Conservation (phyloP, 2,888 invertebrate species). For the Acleris literana region DNA sequence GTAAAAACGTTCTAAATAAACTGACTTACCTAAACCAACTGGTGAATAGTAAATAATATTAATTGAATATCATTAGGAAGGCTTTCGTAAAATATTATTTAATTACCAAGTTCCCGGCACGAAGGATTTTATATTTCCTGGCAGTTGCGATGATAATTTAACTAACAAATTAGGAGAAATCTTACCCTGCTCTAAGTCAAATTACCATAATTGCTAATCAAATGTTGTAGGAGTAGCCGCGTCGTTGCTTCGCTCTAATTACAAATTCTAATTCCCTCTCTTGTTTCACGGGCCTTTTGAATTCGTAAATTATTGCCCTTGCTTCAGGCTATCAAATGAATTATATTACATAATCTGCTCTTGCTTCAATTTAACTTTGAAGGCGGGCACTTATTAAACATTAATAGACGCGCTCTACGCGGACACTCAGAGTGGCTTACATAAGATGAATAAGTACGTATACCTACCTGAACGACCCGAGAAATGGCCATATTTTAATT, state of each 20-base stretch:
- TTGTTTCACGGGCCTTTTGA: slow-evolving; percentile 81
- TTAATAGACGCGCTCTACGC: slow-evolving; percentile 17
- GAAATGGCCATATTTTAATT: slow-evolving; percentile 21
- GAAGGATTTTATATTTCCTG: slow-evolving; percentile 54
- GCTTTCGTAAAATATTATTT: slow-evolving; percentile 24
- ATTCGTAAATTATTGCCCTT: slow-evolving; percentile 78
- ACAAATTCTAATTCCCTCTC: slow-evolving; percentile 82
- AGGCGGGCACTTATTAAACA: slow-evolving; percentile 29
- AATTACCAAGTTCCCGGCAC: slow-evolving; percentile 30
- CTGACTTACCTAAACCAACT: not conserved
- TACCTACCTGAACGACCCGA: not conserved
- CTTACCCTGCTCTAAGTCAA: slow-evolving; percentile 81
- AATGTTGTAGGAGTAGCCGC: slow-evolving; percentile 77
- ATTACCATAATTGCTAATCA: slow-evolving; percentile 84
- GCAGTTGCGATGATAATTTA: slow-evolving; percentile 73
- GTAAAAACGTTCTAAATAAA: not conserved
- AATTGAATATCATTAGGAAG: slow-evolving; percentile 8
- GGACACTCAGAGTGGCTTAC: slow-evolving; percentile 12
- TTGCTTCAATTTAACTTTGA: slow-evolving; percentile 31
- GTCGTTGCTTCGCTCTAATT: slow-evolving; percentile 75
- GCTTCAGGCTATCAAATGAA: slow-evolving; percentile 70
- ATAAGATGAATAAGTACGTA: not conserved
- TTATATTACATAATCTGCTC: slow-evolving; percentile 41
- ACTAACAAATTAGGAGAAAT: slow-evolving; percentile 81
- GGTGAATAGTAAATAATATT: not conserved